Evolutionary conservation across 2,113 vertebrate genomes (phyloP).

Genomic region (Hemicordylus capensis): DNA sequence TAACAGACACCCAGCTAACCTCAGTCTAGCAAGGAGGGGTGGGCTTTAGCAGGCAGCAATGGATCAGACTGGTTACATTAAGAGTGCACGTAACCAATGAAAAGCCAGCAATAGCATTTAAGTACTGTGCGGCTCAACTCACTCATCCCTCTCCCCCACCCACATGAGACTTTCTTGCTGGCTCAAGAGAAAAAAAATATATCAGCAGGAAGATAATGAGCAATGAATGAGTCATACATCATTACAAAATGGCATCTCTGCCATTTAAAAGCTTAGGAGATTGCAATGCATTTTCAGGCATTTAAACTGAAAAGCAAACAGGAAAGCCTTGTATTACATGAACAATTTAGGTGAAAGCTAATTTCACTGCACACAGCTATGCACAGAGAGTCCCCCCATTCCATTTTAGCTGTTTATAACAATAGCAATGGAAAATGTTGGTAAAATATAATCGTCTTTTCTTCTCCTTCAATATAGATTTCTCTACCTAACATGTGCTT

Average conservation of each 20-base stretch:
- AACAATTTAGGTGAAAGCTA: constrained; percentile 2
- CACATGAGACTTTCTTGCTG: constrained; percentile 67
- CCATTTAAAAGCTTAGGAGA: constrained; percentile 55
- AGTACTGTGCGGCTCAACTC: constrained; percentile 70
- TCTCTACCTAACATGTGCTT: neutral
- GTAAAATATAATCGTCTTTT: neutral
- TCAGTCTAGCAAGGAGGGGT: constrained; percentile 72
- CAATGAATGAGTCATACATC: constrained; percentile 78
- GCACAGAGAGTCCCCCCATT: neutral
- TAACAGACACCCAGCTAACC: constrained; percentile 66
- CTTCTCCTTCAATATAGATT: neutral
- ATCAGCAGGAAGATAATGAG: constrained; percentile 77
- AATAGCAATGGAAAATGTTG: neutral
- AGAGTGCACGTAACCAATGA: constrained; percentile 81
- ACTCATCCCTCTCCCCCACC: constrained; percentile 59
- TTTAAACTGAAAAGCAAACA: constrained; percentile 9
- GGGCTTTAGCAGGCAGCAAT: constrained; percentile 73
- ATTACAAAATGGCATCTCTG: constrained; percentile 59
- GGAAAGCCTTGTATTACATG: neutral
- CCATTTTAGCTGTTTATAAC: neutral
- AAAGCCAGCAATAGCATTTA: constrained; percentile 70
- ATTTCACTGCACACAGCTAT: neutral
- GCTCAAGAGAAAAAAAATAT: constrained; percentile 55
- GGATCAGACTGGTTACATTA: constrained; percentile 81
- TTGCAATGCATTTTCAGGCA: constrained; percentile 28